phyloP scores from a whole-genome alignment of 2,888 invertebrate species.

The Hemistola chrysoprasaria region DNA sequence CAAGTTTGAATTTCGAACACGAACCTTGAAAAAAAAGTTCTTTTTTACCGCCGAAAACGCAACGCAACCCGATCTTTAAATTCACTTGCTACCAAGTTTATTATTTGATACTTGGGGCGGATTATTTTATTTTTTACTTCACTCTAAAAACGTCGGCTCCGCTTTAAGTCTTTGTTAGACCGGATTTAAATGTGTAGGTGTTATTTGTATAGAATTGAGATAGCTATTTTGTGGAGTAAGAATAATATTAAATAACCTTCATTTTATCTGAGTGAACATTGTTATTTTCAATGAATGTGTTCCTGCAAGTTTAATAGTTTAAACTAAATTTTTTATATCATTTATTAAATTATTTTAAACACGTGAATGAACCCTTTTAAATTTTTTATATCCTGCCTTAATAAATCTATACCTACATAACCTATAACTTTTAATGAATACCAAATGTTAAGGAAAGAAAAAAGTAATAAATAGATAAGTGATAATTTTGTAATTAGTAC shows the following conservation, averaged over 20 bases:
- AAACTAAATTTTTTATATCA: no score
- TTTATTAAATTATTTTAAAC: no score
- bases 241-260: conserved; percentile 7
- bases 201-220: conserved; percentile 50
- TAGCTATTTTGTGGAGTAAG: conserved; percentile 41
- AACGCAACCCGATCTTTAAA: conserved; percentile 75
- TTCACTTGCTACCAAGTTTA: conserved; percentile 82
- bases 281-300: no score
- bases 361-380: no score
- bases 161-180: conserved; percentile 63
- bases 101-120: conserved; percentile 78
- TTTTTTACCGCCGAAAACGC: conserved; percentile 53
- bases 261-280: conserved; percentile 1
- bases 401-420: no score
- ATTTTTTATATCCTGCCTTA: no score
- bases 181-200: conserved; percentile 55
- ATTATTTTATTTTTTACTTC: conserved; percentile 61
- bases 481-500: no score
- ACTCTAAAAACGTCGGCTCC: conserved; percentile 61
- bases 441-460: no score
- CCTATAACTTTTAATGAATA: no score
- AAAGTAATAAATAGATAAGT: no score
- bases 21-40: conserved; percentile 24
- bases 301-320: no score
- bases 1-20: conserved; percentile 73